A percentile compares a stretch with the other conserved stretches of the same genome.
phyloP scores from a whole-genome alignment of 2,888 invertebrate genomes.

The Stenodera caucasica region DNA sequence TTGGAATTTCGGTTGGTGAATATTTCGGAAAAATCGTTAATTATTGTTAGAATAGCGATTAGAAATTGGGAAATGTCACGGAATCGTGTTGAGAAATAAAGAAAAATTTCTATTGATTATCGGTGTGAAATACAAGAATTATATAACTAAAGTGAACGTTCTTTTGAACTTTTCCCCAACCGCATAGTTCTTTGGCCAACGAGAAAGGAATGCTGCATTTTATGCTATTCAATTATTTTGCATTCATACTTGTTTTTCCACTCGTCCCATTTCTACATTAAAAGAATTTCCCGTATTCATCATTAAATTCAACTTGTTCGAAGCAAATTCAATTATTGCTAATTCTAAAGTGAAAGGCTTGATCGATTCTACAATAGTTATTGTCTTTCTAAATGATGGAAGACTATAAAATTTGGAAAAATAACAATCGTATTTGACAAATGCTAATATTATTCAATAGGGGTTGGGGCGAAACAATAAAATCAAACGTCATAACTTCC shows the following conservation, averaged over 20 bases:
- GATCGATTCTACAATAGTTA: neutral
- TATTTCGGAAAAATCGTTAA: too few species aligned
- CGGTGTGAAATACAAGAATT: neutral
- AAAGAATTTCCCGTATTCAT: too few species aligned
- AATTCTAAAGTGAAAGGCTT: neutral
- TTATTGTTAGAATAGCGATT: too few species aligned
- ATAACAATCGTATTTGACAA: neutral
- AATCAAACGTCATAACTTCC: neutral
- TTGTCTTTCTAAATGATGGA: neutral
- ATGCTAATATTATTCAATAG: neutral
- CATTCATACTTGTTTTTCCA: too few species aligned
- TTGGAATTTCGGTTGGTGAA: too few species aligned
- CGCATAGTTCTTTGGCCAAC: neutral
- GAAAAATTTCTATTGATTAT: neutral
- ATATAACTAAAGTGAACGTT: slow-evolving; percentile 1
- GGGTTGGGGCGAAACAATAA: neutral
- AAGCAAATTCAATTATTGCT: neutral
- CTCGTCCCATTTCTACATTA: too few species aligned
- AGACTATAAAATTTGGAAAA: too few species aligned
- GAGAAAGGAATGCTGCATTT: neutral
- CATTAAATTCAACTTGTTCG: neutral
- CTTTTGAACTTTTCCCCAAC: slow-evolving; percentile 3
- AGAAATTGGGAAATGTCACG: neutral
- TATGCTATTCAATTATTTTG: neutral
- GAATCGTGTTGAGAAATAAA: neutral